These are phyloP conservation scores for Deilephila elpenor DNA, from an alignment of 2,888 invertebrate genomes.

Conservation along the genomic window DNA sequence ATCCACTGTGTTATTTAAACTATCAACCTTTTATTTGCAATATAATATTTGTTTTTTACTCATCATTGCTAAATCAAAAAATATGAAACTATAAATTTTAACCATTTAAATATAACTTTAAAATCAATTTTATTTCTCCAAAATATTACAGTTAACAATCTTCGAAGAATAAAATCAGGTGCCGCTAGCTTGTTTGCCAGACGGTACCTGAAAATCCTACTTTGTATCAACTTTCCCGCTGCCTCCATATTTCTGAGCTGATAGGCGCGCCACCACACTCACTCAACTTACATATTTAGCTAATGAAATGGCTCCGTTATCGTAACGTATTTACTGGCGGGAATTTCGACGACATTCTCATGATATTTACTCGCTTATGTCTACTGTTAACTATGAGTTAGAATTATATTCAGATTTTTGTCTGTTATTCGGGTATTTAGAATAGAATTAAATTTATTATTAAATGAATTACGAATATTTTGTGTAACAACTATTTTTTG, in stretches of 20 bases:
- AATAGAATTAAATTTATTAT: background rate
- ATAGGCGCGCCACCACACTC: conserved; percentile 63
- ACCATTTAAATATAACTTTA: no score
- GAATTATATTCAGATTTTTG: background rate
- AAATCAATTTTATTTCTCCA: no score
- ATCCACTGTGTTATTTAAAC: no score
- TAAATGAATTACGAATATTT: background rate
- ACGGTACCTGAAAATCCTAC: conserved; percentile 79
- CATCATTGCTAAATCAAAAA: no score
- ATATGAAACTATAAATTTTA: no score
- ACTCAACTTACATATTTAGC: conserved; percentile 65
- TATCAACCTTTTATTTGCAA: no score
- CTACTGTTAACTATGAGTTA: background rate
- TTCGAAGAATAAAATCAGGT: no score
- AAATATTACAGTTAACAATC: no score
- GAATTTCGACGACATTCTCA: conserved; percentile 5
- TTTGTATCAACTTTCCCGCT: conserved; percentile 78
- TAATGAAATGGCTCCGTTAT: conserved; percentile 53
- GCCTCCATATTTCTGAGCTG: conserved; percentile 78
- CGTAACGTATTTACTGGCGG: conserved; percentile 31
- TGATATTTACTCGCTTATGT: background rate
- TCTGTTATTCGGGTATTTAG: background rate
- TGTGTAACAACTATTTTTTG: background rate
- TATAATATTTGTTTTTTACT: no score
- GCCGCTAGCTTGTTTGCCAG: conserved; percentile 46